A percentile compares a stretch with the other conserved stretches of the same genome.
These are phyloP conservation scores for Tethya wilhelma DNA, from an alignment of 37 sponge, comb jelly and placozoan genomes.

Conservation along the genomic window DNA sequence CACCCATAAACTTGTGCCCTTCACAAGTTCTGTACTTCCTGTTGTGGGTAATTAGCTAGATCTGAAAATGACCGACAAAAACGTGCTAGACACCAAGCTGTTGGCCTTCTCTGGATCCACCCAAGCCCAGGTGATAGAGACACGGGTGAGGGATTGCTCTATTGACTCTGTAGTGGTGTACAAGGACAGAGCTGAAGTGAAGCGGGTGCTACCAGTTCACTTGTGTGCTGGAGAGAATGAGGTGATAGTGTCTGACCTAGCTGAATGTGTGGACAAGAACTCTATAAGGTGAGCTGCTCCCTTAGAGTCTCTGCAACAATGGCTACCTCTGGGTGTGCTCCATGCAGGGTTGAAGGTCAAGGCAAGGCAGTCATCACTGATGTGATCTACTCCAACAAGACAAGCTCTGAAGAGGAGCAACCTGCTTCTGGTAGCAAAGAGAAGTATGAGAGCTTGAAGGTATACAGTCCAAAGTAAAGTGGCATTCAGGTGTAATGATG, in stretches of 20 bases:
- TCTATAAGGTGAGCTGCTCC: constrained; percentile 49
- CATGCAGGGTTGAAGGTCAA: constrained; percentile 49
- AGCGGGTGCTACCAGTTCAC: constrained; percentile 15
- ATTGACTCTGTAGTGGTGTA: constrained; percentile 62
- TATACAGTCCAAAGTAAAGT: too few species aligned
- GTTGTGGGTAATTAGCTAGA: too few species aligned
- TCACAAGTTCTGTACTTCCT: too few species aligned
- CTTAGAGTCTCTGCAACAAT: too few species aligned
- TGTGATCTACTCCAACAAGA: constrained; percentile 41
- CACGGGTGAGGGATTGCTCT: constrained; percentile 18
- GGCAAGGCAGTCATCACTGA: constrained; percentile 51
- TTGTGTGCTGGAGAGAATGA: constrained; percentile 57
- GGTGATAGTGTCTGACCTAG: constrained; percentile 34
- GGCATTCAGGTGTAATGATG: neutral
- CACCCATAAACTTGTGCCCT: too few species aligned
- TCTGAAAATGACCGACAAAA: too few species aligned
- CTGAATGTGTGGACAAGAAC: constrained; percentile 40
- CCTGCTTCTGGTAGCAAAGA: neutral
- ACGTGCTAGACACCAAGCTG: too few species aligned
- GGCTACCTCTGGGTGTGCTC: too few species aligned
- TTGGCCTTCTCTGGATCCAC: too few species aligned
- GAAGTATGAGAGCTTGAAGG: constrained; percentile 20
- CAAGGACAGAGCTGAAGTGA: constrained; percentile 61
- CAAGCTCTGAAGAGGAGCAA: constrained; percentile 15
- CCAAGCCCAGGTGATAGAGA: constrained; percentile 20